Conservation (phyloP, 30 jellyfish, hydroid and myxozoan species). For the Haliclystus octoradiatus region DNA sequence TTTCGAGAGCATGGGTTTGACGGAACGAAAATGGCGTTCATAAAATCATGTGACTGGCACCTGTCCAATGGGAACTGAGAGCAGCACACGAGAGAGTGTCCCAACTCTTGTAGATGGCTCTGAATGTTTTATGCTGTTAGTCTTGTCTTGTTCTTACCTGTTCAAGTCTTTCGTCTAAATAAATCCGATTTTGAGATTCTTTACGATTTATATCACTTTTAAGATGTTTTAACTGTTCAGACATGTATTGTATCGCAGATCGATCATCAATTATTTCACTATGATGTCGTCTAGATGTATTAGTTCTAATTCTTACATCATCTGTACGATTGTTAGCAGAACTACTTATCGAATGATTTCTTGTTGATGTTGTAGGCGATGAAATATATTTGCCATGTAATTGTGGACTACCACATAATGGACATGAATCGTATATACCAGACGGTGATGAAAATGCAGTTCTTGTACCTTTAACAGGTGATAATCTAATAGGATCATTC, state of each 20-base stretch:
- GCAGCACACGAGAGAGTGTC: too few relatives aligned
- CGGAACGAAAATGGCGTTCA: too few relatives aligned
- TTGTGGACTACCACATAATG: background rate
- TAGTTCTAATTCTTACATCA: background rate
- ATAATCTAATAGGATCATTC: slow-evolving; percentile 6
- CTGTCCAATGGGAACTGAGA: too few relatives aligned
- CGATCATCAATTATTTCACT: too few relatives aligned
- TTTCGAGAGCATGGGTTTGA: too few relatives aligned
- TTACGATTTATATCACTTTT: background rate
- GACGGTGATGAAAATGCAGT: background rate
- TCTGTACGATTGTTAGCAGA: background rate
- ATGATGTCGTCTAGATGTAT: background rate
- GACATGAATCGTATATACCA: background rate
- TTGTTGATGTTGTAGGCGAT: background rate
- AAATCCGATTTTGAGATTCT: background rate
- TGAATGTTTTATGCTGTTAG: background rate
- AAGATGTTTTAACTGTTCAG: background rate
- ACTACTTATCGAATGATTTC: too few relatives aligned
- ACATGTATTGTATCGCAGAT: background rate
- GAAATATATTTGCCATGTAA: background rate
- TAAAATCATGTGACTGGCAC: too few relatives aligned
- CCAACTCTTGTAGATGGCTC: too few relatives aligned
- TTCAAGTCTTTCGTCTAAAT: background rate
- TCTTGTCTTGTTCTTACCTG: background rate
- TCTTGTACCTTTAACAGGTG: slow-evolving; percentile 23